Evolutionary conservation across 2,113 vertebrate species (phyloP), one percentile per base, ranked within the genome.

Genomic region (Oryzias javanicus): DNA sequence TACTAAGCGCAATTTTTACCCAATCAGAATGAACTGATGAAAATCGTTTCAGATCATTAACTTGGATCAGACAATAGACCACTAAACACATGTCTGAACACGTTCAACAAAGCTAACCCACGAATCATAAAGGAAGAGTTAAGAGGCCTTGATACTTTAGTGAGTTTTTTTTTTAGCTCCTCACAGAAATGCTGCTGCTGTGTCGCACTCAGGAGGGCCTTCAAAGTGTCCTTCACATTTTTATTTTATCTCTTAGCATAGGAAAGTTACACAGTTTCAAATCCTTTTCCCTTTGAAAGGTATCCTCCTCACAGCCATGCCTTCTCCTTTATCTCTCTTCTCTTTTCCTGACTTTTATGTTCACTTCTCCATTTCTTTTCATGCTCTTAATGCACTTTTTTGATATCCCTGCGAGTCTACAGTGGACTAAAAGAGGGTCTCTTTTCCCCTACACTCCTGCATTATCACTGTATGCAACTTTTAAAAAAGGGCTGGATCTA

Each of bases 41-140:
- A 66, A 56, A 59, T 78, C 57, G 67, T 57, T 60, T 65, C 88
- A 85, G 66, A 44, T 69, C 78, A 83, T 87, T 87, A 85, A 76
- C 66, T 67, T 42, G 19, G 60, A 44, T 51, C 25, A 53, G 64
- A 66, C 62, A 61, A 72, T 76, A 69, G 29, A 65, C 49, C 52
- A 64, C 71, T 74, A 79, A 35, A 35, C 35, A 12, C 8, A 35
- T 2, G 58, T 65, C 70, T 68, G 66, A 67, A 73, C 66, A 67
- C 70, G 66, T 82, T 61, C 55, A 76, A 65, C 55, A 66, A 70
- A 76, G 80, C 68, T 66, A 63, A 67, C 44, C n/a, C 64, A 76
- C 53, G 66, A 74, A 82, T 79, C 72, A 79, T 70, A 72, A 56
- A 78, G 55, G 40, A 73, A 22, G 52, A 5, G 19, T 66, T 63